These are phyloP conservation scores for Agriopis marginaria DNA, from an alignment of 2,888 invertebrate genomes.

Conservation along the genomic window DNA sequence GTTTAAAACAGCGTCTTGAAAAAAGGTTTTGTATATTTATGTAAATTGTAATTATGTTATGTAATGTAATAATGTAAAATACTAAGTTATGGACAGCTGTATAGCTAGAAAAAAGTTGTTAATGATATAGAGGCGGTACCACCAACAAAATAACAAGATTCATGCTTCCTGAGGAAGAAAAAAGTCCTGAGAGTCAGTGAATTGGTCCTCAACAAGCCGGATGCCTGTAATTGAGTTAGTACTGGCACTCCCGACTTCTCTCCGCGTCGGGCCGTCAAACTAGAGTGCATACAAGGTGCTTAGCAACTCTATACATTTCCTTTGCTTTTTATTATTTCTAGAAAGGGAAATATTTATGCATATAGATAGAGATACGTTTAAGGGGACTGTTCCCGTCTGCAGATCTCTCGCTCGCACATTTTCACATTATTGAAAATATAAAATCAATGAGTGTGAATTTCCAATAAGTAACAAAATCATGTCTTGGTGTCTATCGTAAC, in stretches of 20 bases:
- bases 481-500: no score
- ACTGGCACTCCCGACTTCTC: constrained; percentile 63
- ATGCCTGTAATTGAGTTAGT: constrained; percentile 80
- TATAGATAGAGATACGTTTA: no score
- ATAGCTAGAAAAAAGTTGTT: neutral
- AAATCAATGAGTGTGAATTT: no score
- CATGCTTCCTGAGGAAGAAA: constrained; percentile 45
- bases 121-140: constrained; percentile 26
- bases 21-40: no score
- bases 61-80: no score
- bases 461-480: no score
- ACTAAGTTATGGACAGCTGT: neutral
- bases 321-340: neutral
- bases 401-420: no score
- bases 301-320: neutral
- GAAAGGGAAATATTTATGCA: no score
- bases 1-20: no score
- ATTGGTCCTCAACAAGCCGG: constrained; percentile 74
- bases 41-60: no score
- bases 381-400: no score
- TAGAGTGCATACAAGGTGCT: constrained; percentile 41
- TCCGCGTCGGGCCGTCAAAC: constrained; percentile 56
- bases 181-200: constrained; percentile 66
- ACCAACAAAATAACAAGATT: constrained; percentile 27
- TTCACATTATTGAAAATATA: no score